Base-by-base conservation (phyloP, 2,888 invertebrate species). In the Ormyrus labotus region DNA sequence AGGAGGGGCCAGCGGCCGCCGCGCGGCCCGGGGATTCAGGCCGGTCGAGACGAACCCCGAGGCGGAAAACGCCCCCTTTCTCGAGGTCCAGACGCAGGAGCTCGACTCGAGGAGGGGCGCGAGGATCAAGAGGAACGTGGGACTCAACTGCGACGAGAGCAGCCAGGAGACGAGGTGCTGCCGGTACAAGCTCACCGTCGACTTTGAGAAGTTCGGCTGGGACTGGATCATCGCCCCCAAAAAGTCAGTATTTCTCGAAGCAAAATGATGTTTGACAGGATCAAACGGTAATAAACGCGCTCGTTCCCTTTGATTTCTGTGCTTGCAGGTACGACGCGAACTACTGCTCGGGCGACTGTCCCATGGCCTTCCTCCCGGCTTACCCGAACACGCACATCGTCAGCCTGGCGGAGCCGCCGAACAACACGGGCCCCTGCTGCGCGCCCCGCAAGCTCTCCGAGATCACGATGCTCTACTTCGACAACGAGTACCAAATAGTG, bases 151-250 rank as follows among this genome's bases (percentile, higher is more conserved):
- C 92, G 95, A 95, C 78, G 97, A 96, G 86, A 93, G 94, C 85
- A 94, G 94, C 9, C 93, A 95, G 85, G 97, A 98, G 87, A 93
- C 94, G 50, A 93, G 97, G 65, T 99, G 99, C 92, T 99, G 99
- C 89, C 95, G 98, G 5, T 98, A 98, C 91, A 98, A 98, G 0
- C 93, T 99, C 63, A 95, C 95, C 11, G 97, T 99, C 13, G 97
- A 98, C 92, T 99, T 99, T 90, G 96, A 96, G 85, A 95, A 95
- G 88, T 98, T 99, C 89, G 98, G 98, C 48, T 99, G 98, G 98
- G 97, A 98, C 89, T 99, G 98, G 95, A 96, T 99, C 87, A 97
- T 99, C 80, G 98, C 98, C 0, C 99, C 99, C 0, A 97, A 97
- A 87, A 93, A 95, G 86, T 90, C 65, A 89, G 89, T 85, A 50